Evolutionary conservation across 2,888 invertebrate species (phyloP).

Genomic region (Selenia dentaria): DNA sequence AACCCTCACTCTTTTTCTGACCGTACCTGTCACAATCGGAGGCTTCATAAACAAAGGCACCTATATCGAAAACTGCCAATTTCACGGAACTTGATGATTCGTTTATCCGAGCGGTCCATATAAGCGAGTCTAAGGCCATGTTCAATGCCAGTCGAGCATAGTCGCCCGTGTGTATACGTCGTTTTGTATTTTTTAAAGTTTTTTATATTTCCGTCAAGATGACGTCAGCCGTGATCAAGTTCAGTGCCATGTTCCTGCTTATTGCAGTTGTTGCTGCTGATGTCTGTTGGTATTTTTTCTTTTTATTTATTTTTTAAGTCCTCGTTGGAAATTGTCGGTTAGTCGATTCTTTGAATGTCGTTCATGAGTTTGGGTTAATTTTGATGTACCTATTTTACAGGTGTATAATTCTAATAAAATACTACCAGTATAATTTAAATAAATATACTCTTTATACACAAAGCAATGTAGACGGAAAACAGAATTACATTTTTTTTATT

Average conservation of each 20-base stretch:
- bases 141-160: slow-evolving; percentile 68
- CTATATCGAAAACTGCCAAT: slow-evolving; percentile 33
- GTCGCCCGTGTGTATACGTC: slow-evolving; percentile 55
- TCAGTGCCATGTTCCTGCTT: slow-evolving; percentile 75
- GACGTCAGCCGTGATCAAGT: slow-evolving; percentile 75
- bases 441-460: too few species aligned
- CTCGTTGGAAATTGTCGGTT: too few species aligned
- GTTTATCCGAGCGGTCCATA: slow-evolving; percentile 60
- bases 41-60: slow-evolving; percentile 6
- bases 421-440: too few species aligned
- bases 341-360: too few species aligned
- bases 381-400: too few species aligned
- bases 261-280: slow-evolving; percentile 63
- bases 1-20: too few species aligned
- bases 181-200: slow-evolving; percentile 47
- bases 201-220: slow-evolving; percentile 51
- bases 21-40: not conserved
- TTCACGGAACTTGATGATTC: slow-evolving; percentile 57
- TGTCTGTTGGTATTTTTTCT: slow-evolving; percentile 63
- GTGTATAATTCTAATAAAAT: too few species aligned
- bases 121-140: slow-evolving; percentile 68
- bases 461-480: too few species aligned
- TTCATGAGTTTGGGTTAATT: too few species aligned
- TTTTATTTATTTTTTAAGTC: too few species aligned
- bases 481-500: too few species aligned